Evolutionary conservation across 2,888 invertebrate genomes (phyloP).

Genomic region (Xestia rhomboidea): DNA sequence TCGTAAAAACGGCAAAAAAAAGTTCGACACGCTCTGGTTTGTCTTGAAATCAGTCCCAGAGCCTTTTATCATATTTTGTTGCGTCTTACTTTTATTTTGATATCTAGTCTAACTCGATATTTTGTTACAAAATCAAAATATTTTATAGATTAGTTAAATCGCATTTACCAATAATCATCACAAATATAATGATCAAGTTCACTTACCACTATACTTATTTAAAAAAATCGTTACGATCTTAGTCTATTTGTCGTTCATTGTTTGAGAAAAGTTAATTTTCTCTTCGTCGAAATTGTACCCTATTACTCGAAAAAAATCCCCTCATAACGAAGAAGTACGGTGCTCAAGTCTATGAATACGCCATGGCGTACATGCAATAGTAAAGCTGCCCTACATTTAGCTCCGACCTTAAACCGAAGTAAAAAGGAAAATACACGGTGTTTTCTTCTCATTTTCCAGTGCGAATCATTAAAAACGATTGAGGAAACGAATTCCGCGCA

Average conservation of each 20-base stretch:
- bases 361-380: slow-evolving; percentile 47
- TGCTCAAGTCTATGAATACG: slow-evolving; percentile 41
- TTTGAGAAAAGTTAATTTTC: background rate
- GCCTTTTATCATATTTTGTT: background rate
- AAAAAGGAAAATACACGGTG: slow-evolving; percentile 43
- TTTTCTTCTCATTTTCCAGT: slow-evolving; percentile 45
- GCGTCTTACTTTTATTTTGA: background rate
- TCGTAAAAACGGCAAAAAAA: background rate
- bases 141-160: background rate
- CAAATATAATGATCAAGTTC: too few species aligned
- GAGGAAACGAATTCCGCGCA: slow-evolving; percentile 50
- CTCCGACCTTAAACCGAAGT: slow-evolving; percentile 48
- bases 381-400: slow-evolving; percentile 49
- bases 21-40: background rate
- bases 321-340: slow-evolving; percentile 14
- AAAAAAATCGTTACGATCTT: background rate
- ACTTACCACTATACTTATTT: too few species aligned
- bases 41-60: background rate
- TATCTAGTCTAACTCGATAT: background rate
- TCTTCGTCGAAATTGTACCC: background rate
- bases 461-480: slow-evolving; percentile 60
- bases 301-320: background rate
- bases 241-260: background rate
- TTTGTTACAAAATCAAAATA: background rate
- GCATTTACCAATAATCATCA: background rate